Evolutionary conservation across 2,797 vertebrate genomes (phyloP), one percentile per base, ranked within the genome.

Genomic region (Rhinichthys osculus): DNA sequence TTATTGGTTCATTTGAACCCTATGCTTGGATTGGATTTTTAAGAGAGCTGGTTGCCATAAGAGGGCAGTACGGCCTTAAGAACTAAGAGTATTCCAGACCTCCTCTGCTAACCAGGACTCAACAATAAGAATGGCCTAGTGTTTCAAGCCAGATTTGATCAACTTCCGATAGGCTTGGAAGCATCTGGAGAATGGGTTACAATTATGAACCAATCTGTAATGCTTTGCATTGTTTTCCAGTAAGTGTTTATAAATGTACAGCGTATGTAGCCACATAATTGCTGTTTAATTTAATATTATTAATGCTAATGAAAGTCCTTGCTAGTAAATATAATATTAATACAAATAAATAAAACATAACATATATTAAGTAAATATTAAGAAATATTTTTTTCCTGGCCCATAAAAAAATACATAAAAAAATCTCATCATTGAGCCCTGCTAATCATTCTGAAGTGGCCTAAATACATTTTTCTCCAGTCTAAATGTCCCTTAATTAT

Each of bases 11-110:
- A 47, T 42, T 19, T 77, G 6, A 54, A 54, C 10, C 62, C 30
- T 14, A n/a, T 17, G 10, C 40, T 78, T 42, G 13, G 7, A 14
- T 30, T 67, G 27, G 11, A 33, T 23, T 52, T 66, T 57, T 21
- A 59, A 72, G 13, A 73, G 4, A 54, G 62, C 17, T 38, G 38
- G 33, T 59, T 42, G 54, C 86, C 91, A 90, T 69, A 52, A 91
- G 91, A 89, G 83, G 89, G 90, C 89, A 85, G 67, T 77, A 44
- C 52, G 72, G 54, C 44, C n/a, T 74, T 47, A 30, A 19, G 13
- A 35, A 86, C 59, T 16, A 47, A 66, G 19, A 57, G 42, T 47
- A 27, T 33, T 42, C 9, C 23, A 44, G 7, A n/a, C 11, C 13
- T 77, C 69, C 30, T 81, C 33, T 57, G 33, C 19, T 23, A 59